Conservation (phyloP, 2,113 vertebrate genomes). For the Charadrius vociferus region DNA sequence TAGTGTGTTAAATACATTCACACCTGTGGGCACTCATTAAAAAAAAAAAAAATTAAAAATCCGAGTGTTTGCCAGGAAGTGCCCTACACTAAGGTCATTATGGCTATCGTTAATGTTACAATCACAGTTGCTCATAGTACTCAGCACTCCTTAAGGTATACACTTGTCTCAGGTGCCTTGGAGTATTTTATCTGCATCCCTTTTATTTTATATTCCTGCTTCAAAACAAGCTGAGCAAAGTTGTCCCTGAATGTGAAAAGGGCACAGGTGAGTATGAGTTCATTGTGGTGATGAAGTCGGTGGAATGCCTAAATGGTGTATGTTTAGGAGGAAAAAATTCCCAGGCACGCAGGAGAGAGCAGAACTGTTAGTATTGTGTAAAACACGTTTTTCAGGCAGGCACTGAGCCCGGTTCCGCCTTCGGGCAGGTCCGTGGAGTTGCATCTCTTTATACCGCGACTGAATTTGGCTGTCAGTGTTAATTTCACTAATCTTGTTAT, state of each 20-base stretch:
- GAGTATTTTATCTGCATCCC: neutral
- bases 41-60: neutral
- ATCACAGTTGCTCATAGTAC: neutral
- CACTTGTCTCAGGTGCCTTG: neutral
- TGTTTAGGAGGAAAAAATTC: neutral
- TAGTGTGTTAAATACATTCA: neutral
- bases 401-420: neutral
- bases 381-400: neutral
- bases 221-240: neutral
- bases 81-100: neutral
- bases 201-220: neutral
- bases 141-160: neutral
- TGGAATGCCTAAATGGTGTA: rapidly evolving
- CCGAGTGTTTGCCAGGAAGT: neutral
- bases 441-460: neutral
- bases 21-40: neutral
- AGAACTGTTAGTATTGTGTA: neutral
- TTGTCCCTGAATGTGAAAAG: neutral
- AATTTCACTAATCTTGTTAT: neutral
- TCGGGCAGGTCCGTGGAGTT: neutral
- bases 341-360: neutral
- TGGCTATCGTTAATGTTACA: rapidly evolving
- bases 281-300: neutral
- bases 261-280: rapidly evolving
- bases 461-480: neutral